Base-by-base conservation (phyloP, 2,797 vertebrate species). In the Notamacropus eugenii region DNA sequence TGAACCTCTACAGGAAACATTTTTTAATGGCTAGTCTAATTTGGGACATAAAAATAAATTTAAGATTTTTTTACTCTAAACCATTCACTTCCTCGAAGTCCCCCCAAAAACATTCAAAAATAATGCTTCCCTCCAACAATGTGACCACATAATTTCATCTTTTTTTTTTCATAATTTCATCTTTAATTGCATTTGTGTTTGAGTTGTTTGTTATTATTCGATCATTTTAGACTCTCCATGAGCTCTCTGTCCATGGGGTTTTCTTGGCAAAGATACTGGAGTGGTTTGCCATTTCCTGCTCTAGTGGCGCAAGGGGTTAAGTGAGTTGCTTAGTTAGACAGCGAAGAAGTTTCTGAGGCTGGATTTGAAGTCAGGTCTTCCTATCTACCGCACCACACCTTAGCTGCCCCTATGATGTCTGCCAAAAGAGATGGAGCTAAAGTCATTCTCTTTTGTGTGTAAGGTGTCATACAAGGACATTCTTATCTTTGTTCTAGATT, bases 381-480 rank as follows among this genome's bases (percentile, higher is more conserved):
- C 62, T 74, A 40, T 74, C 62, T n/a, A 74, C 14, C 40, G 14
- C 14, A 74, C 14, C 34, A 74, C 52, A 52, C 52, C 62, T 6
- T 74, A 74, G 62, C 5, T 40, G 14, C 5, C 62, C n/a, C 16
- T n/a, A 74, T 40, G 62, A 55, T 54, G 57, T 82, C 50, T 95
- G 58, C 56, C 22, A 94, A 92, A 93, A 93, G 57, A 94, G 96
- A 93, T 90, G 19, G 1, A 96, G 95, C 92, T 97, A 95, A 90
- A 96, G 55, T 57, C 92, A 94, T 58, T 46, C 90, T 90, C 28
- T 27, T 95, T 90, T 24, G 46, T 46, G 56, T 82, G 31, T 92
- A 94, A 95, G 93, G 40, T 67, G 9, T 52, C 46, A 27, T 58
- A 50, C 9, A 54, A 95, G 40, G 5, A 8, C 92, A 91, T 93